These are phyloP conservation scores for Silurus glanis DNA, from an alignment of 2,113 vertebrate species.

Conservation along the genomic window DNA sequence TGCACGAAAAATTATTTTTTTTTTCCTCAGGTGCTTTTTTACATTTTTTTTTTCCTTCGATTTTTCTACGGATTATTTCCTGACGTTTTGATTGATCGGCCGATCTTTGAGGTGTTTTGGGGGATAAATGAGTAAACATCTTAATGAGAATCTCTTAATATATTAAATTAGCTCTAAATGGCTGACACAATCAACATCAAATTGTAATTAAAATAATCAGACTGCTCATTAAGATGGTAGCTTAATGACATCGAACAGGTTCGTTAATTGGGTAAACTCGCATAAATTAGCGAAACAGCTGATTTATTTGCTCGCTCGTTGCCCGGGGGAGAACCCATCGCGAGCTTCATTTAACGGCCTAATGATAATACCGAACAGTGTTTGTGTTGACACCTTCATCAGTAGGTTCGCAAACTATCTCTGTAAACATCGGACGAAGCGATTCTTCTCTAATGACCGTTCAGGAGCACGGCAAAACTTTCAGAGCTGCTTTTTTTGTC, in stretches of 20 bases:
- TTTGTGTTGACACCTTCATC: slow-evolving; percentile 14
- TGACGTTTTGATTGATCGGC: slow-evolving; percentile 70
- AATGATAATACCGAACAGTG: slow-evolving; percentile 20
- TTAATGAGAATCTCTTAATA: slow-evolving; percentile 86
- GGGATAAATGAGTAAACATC: slow-evolving; percentile 80
- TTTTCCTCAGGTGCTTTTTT: slow-evolving; percentile 1
- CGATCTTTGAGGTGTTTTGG: slow-evolving; percentile 76
- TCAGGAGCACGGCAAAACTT: not conserved
- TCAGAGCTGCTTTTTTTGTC: not conserved
- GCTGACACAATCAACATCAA: slow-evolving; percentile 86
- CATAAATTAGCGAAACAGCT: slow-evolving; percentile 44
- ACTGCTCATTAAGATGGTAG: slow-evolving; percentile 87
- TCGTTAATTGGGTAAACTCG: slow-evolving; percentile 38
- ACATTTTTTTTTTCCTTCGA: not conserved
- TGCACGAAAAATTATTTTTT: not conserved
- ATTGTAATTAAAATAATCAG: slow-evolving; percentile 92
- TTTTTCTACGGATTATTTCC: slow-evolving; percentile 14
- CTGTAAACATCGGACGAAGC: not conserved
- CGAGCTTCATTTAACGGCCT: slow-evolving; percentile 27
- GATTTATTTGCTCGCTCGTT: slow-evolving; percentile 44
- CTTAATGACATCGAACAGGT: slow-evolving; percentile 73
- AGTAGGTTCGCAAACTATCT: not conserved
- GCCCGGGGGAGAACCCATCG: slow-evolving; percentile 20
- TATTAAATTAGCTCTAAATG: slow-evolving; percentile 85
- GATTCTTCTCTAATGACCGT: slow-evolving; percentile 1